phyloP scores from a whole-genome alignment of 2,888 invertebrate genomes.

The Hypercompe scribonia region DNA sequence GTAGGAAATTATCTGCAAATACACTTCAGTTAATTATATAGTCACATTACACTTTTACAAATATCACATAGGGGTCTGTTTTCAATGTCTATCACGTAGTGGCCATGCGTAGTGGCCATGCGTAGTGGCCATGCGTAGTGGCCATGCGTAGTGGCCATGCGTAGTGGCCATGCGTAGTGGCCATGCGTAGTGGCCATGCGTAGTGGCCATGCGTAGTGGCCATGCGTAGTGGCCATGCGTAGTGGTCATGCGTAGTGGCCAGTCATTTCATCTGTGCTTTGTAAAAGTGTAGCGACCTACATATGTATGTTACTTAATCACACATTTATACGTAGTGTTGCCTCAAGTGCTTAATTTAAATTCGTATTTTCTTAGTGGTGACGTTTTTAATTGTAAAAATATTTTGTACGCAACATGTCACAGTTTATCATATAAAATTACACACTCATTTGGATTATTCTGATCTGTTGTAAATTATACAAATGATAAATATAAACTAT shows the following conservation, averaged over 20 bases:
- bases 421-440: neutral
- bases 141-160: too few species aligned
- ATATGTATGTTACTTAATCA: conserved; percentile 8
- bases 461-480: neutral
- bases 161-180: too few species aligned
- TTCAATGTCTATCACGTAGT: neutral
- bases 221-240: too few species aligned
- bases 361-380: neutral
- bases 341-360: neutral
- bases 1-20: neutral
- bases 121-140: too few species aligned
- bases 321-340: conserved; percentile 28
- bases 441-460: neutral
- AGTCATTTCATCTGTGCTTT: neutral
- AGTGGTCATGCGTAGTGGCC: too few species aligned
- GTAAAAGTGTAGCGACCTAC: neutral
- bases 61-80: neutral
- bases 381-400: neutral
- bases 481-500: too few species aligned
- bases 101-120: too few species aligned
- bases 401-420: neutral
- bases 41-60: conserved; percentile 23
- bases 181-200: too few species aligned
- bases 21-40: conserved; percentile 13
- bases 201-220: too few species aligned